These are phyloP conservation scores for Istiophorus platypterus DNA, from an alignment of 2,113 vertebrate genomes.

Conservation along the genomic window DNA sequence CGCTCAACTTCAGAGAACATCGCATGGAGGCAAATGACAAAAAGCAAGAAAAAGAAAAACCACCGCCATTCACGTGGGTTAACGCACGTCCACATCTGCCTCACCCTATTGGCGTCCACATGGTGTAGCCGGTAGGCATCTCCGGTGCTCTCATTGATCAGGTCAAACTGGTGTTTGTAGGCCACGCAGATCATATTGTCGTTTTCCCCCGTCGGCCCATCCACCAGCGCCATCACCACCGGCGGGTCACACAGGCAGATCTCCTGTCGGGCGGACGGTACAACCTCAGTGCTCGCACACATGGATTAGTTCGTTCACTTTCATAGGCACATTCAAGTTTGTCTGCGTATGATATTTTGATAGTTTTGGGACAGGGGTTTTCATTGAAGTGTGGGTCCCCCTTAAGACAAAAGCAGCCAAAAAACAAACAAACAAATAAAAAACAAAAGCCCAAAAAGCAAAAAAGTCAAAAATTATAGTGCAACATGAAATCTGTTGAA, in stretches of 20 bases:
- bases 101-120: slow-evolving; percentile 93
- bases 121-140: slow-evolving; percentile 94
- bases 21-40: background rate
- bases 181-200: slow-evolving; percentile 99
- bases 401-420: too few species aligned
- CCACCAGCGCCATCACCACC: slow-evolving; percentile 93
- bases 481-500: too few species aligned
- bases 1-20: background rate
- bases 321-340: too few species aligned
- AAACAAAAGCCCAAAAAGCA: too few species aligned
- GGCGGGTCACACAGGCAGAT: slow-evolving; percentile 97
- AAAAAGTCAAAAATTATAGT: too few species aligned
- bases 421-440: too few species aligned
- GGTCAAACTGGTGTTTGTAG: slow-evolving; percentile 96
- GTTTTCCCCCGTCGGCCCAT: slow-evolving; percentile 94
- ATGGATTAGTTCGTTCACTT: background rate
- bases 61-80: too few species aligned
- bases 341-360: background rate
- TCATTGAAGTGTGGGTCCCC: background rate
- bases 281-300: background rate
- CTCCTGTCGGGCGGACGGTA: slow-evolving; percentile 83
- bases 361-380: background rate
- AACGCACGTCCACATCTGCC: slow-evolving; percentile 27
- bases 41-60: background rate
- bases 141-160: slow-evolving; percentile 97